Percentiles rank a stretch among this genome's conserved stretches.
Evolutionary conservation across 2,113 vertebrate genomes (phyloP).

Genomic region (Scartelaos histophorus): DNA sequence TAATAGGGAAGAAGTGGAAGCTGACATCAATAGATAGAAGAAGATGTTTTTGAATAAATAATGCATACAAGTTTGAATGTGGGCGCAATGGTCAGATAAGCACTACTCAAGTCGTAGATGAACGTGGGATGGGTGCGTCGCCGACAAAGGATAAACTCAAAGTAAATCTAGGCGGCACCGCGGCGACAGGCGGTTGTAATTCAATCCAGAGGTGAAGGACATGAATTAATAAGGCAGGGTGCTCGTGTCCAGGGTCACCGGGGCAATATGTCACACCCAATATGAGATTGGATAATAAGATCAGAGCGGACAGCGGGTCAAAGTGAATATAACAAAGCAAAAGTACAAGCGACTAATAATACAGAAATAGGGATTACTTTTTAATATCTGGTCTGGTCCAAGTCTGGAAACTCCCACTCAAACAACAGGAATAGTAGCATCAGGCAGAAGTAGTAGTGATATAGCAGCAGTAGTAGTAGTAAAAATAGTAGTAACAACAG

Average conservation of each 20-base stretch:
- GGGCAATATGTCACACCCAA: slow-evolving; percentile 29
- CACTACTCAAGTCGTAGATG: slow-evolving; percentile 5
- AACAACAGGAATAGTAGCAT: neutral
- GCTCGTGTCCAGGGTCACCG: slow-evolving; percentile 51
- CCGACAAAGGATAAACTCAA: slow-evolving; percentile 31
- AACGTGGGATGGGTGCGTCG: neutral
- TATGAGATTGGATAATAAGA: slow-evolving; percentile 44
- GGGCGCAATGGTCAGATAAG: neutral
- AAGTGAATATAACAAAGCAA: slow-evolving; percentile 10
- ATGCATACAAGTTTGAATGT: slow-evolving; percentile 22
- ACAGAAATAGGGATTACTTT: neutral
- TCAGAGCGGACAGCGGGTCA: neutral
- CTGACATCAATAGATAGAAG: slow-evolving; percentile 26
- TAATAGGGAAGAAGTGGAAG: slow-evolving; percentile 16
- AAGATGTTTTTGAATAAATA: slow-evolving; percentile 22
- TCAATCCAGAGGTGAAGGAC: slow-evolving; percentile 61
- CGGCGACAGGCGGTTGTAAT: slow-evolving; percentile 42
- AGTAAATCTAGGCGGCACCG: slow-evolving; percentile 31
- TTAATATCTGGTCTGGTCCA: neutral
- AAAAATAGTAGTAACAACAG: too few relatives aligned
- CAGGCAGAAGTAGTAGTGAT: neutral
- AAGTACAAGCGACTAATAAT: neutral
- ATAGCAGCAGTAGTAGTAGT: neutral
- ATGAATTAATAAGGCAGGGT: slow-evolving; percentile 65
- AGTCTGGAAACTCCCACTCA: neutral